Base-by-base conservation (phyloP, 2,113 vertebrate species). In the Tonatia bakeri region DNA sequence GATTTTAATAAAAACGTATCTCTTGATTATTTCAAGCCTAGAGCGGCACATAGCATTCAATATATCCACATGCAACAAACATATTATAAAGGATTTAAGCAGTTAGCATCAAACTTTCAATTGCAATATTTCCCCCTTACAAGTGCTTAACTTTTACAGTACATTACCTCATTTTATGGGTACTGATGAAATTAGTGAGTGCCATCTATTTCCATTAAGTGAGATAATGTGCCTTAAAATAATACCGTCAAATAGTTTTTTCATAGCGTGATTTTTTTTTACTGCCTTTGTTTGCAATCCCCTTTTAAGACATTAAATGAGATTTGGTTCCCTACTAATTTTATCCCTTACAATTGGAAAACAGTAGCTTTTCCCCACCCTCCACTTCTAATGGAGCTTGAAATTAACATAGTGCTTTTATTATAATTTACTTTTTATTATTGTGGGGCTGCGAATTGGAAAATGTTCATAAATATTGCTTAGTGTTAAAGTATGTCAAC, bases 201-300 rank as follows among this genome's bases (percentile, higher is more conserved):
- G 61, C 70, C 70, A 86, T 97, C 28, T 92, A 26, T 94, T 96
- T 96, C 85, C 96, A 97, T 97, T 97, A 97, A 94, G 76, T 96
- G 77, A 97, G 88, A 96, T 94, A 97, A 97, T 96, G 97, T 97
- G 88, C 97, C 95, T 92, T 95, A 96, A 97, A 96, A 97, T 93
- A 80, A 97, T 92, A 73, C 87, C 28, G 47, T 92, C 88, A 79
- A 95, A 76, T 56, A 73, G 90, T 92, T 97, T 97, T 97, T 95
- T 95, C 72, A 91, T 91, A 86, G 75, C 64, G n/a, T 50, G 59
- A 43, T 92, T 91, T 88, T 95, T 88, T 95, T 84, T 79, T 73
- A 80, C 59, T 54, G 31, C 47, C 40, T 91, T 93, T 94, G 31
- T 95, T 95, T 96, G 45, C 24, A 67, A 75, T 79, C 45, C 36